Evolutionary conservation across 2,888 invertebrate genomes (phyloP).

Genomic region (Drosophila percnosoma): DNA sequence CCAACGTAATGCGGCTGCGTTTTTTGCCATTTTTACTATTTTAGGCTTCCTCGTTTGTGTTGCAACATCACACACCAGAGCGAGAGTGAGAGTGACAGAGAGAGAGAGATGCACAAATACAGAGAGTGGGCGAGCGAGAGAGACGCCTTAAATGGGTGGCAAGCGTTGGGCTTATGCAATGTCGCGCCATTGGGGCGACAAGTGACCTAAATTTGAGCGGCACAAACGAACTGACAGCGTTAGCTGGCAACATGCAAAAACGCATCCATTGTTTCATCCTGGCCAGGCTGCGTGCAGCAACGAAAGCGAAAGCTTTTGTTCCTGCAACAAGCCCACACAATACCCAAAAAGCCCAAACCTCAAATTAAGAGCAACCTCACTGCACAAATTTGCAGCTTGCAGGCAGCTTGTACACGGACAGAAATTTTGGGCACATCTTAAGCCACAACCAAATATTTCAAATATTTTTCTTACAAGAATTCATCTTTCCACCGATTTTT

Average conservation of each 20-base stretch:
- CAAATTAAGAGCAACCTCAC: not conserved
- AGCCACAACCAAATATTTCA: not conserved
- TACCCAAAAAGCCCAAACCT: slow-evolving; percentile 1
- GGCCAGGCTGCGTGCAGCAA: slow-evolving; percentile 26
- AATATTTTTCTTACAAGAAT: not conserved
- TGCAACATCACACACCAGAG: slow-evolving; percentile 44
- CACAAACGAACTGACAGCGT: slow-evolving; percentile 15
- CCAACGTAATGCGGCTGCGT: slow-evolving; percentile 59
- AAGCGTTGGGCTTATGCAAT: slow-evolving; percentile 49
- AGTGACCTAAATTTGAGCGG: slow-evolving; percentile 53
- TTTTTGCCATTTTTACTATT: slow-evolving; percentile 73
- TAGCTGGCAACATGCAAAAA: slow-evolving; percentile 37
- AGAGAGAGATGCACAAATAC: not conserved
- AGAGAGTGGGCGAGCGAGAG: slow-evolving; percentile 1
- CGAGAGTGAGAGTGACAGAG: slow-evolving; percentile 1
- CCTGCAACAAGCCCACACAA: not conserved
- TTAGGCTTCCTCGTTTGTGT: slow-evolving; percentile 78
- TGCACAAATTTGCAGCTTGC: slow-evolving; percentile 21
- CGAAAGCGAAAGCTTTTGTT: slow-evolving; percentile 58
- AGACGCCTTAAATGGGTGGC: slow-evolving; percentile 49
- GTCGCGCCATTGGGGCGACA: slow-evolving; percentile 50
- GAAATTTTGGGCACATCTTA: not conserved
- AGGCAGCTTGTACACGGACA: slow-evolving; percentile 22
- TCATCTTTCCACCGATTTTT: not conserved
- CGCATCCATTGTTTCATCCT: slow-evolving; percentile 48